A percentile compares a stretch with the other conserved stretches of the same genome.
phyloP scores from a whole-genome alignment of 2,888 invertebrate species.

The Macroteleia sp. region DNA sequence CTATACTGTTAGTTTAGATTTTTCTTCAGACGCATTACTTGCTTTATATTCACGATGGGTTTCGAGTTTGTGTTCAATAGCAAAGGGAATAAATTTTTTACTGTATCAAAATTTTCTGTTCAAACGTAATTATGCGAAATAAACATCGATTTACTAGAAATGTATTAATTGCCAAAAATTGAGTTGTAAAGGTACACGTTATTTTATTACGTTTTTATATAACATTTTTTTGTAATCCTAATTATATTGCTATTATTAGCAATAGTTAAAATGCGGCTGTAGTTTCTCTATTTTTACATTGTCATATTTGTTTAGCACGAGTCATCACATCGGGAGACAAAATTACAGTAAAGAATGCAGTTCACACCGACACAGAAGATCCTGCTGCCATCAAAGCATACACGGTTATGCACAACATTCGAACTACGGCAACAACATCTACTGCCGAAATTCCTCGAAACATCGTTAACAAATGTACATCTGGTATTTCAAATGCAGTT shows the following conservation, averaged over 20 bases:
- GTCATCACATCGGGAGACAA: conserved; percentile 3
- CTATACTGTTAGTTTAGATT: too few relatives aligned
- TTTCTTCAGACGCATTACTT: too few relatives aligned
- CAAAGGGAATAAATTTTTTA: too few relatives aligned
- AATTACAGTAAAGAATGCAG: conserved; percentile 4
- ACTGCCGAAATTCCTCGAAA: not conserved
- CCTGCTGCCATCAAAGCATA: conserved; percentile 8
- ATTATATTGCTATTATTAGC: not conserved
- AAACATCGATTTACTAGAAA: not conserved
- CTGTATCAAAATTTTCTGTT: not conserved
- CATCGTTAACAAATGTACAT: not conserved
- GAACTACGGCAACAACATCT: not conserved
- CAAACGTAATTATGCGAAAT: not conserved
- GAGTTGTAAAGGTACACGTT: not conserved
- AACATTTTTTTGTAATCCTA: not conserved
- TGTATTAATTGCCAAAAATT: conserved; percentile 3
- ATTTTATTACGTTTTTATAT: not conserved
- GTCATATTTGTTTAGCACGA: not conserved
- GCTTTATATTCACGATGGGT: too few relatives aligned
- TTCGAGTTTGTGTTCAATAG: too few relatives aligned
- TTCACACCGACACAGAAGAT: conserved; percentile 5
- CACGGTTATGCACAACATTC: conserved; percentile 5
- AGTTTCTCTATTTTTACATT: not conserved
- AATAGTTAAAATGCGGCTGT: not conserved
- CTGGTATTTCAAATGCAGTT: not conserved